Conservation (phyloP, 2,113 vertebrate genomes). For the Muntiacus muntjak region DNA sequence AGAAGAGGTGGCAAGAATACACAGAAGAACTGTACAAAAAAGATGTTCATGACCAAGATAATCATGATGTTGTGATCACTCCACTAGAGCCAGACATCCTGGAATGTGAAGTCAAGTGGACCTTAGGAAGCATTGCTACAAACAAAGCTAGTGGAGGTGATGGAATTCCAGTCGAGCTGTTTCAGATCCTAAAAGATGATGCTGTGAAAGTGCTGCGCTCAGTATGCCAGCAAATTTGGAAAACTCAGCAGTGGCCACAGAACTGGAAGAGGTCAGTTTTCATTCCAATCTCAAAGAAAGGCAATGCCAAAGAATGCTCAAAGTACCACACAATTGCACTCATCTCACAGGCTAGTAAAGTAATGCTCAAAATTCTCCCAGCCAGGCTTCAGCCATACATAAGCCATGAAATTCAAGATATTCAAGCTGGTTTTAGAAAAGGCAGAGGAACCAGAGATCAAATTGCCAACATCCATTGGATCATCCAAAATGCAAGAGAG, state of each 20-base stretch:
- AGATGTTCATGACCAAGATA: background rate
- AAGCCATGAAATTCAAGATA: background rate
- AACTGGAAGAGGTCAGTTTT: background rate
- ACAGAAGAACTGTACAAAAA: background rate
- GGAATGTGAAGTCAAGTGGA: background rate
- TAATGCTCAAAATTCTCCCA: background rate
- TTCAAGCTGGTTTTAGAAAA: background rate
- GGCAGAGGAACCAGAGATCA: background rate
- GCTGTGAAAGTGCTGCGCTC: background rate
- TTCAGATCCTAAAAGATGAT: background rate
- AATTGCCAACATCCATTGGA: background rate
- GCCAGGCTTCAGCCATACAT: background rate
- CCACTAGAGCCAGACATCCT: background rate
- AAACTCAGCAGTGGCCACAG: background rate
- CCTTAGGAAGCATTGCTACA: background rate
- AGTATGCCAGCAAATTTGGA: background rate
- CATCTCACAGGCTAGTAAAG: background rate
- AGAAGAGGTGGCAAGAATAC: background rate
- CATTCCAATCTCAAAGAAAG: background rate
- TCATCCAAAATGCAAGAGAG: background rate
- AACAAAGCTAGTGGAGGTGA: background rate
- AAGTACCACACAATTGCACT: background rate
- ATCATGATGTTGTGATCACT: background rate
- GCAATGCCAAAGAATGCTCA: background rate
- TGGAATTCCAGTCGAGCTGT: background rate